phyloP scores from a whole-genome alignment of 1,140 invertebrate genomes.

The Macrobrachium rosenbergii region DNA sequence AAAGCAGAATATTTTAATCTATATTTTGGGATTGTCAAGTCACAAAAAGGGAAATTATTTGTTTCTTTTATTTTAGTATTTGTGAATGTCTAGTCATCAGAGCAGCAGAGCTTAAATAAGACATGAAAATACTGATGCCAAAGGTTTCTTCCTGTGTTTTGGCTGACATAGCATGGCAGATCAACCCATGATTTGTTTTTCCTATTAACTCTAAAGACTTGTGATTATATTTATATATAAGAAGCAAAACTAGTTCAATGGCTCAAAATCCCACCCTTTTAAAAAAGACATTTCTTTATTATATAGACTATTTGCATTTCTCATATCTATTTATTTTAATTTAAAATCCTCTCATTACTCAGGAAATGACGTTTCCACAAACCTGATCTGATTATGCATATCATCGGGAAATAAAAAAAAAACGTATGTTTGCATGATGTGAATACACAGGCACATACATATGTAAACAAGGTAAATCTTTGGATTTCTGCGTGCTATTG shows the following conservation, averaged over 20 bases:
- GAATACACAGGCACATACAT: too few species aligned
- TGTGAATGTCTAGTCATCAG: constrained; percentile 61
- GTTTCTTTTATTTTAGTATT: constrained; percentile 1
- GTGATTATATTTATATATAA: background rate
- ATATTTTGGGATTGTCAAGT: background rate
- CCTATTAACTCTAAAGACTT: background rate
- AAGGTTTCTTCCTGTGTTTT: constrained; percentile 36
- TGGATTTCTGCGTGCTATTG: too few species aligned
- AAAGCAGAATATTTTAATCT: constrained; percentile 1
- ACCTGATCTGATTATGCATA: background rate
- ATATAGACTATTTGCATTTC: too few species aligned
- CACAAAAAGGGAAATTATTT: background rate
- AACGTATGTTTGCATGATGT: too few species aligned
- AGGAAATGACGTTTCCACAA: background rate
- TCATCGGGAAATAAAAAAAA: background rate
- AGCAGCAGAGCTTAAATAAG: constrained; percentile 57
- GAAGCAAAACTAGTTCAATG: background rate
- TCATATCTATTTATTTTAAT: too few species aligned
- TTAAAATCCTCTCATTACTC: background rate
- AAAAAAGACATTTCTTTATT: too few species aligned
- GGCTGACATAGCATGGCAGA: background rate
- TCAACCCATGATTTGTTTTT: too few species aligned
- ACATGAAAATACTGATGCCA: constrained; percentile 50
- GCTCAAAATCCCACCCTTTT: too few species aligned
- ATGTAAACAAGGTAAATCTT: too few species aligned